Evolutionary conservation across 2,797 vertebrate species (phyloP).

Genomic region (Phataginus tricuspis): DNA sequence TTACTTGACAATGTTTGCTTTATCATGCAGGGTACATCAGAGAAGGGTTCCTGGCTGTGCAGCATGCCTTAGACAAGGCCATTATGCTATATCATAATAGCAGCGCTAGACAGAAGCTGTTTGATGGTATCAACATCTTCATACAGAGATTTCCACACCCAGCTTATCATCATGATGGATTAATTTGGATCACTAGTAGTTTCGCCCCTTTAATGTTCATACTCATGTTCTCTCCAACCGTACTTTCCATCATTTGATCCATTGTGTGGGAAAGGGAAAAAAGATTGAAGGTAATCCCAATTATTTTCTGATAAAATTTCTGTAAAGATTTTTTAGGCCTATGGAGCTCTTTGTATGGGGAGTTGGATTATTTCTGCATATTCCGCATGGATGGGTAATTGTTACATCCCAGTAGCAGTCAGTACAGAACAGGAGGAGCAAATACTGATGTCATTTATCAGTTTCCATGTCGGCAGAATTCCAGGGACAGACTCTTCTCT

Average conservation of each 20-base stretch:
- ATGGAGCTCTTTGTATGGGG: background rate
- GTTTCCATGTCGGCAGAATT: background rate
- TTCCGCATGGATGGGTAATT: background rate
- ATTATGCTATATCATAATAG: conserved; percentile 91
- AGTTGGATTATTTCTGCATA: background rate
- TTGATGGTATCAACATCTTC: conserved; percentile 85
- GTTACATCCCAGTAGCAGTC: background rate
- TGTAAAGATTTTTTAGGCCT: background rate
- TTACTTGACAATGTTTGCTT: conserved; percentile 19
- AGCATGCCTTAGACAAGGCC: conserved; percentile 93
- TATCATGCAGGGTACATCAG: conserved; percentile 89
- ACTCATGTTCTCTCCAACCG: conserved; percentile 96
- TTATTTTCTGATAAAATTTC: conserved; percentile 2
- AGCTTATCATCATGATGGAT: conserved; percentile 90
- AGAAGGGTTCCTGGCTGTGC: conserved; percentile 94
- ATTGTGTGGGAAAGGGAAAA: conserved; percentile 96
- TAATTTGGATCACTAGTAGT: conserved; percentile 93
- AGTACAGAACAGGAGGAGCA: background rate
- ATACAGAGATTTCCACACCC: conserved; percentile 94
- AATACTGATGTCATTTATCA: background rate
- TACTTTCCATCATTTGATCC: conserved; percentile 92
- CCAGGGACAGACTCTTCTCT: background rate
- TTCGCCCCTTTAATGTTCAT: conserved; percentile 94
- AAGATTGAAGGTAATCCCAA: conserved; percentile 92
- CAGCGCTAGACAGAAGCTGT: conserved; percentile 79